phyloP scores from a whole-genome alignment of 2,888 invertebrate genomes.

The Drosophila anomalata region DNA sequence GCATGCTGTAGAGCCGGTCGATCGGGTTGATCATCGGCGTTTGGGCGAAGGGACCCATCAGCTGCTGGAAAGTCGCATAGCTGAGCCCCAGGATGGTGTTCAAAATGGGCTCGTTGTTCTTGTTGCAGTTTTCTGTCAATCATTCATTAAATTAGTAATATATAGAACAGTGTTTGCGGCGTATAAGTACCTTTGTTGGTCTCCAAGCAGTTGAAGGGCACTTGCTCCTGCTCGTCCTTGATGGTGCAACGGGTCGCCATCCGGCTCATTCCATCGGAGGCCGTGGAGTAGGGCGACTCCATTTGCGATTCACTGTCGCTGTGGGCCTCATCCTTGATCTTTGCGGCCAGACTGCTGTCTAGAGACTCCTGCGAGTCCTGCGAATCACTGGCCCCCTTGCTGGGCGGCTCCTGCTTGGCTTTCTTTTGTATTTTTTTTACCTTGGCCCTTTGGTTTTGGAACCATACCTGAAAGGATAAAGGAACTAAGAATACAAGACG shows the following conservation, averaged over 20 bases:
- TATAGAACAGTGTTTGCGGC: no score
- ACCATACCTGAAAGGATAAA: constrained; percentile 85
- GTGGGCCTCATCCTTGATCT: constrained; percentile 87
- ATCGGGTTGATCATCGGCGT: constrained; percentile 86
- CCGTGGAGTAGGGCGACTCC: constrained; percentile 80
- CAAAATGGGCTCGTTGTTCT: constrained; percentile 83
- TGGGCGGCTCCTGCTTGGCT: constrained; percentile 85
- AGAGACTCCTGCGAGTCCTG: constrained; percentile 85
- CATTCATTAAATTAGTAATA: not conserved
- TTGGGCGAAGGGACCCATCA: constrained; percentile 84
- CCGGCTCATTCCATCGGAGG: constrained; percentile 72
- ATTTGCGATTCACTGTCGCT: constrained; percentile 85
- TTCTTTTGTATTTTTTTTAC: constrained; percentile 89
- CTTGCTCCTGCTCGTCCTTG: constrained; percentile 83
- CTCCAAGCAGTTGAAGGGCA: constrained; percentile 81
- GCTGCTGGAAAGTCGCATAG: constrained; percentile 83
- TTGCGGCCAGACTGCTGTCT: constrained; percentile 85
- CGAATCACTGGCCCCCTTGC: constrained; percentile 82
- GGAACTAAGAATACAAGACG: not conserved
- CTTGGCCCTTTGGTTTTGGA: constrained; percentile 88
- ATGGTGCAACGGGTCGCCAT: constrained; percentile 70
- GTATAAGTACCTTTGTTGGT: constrained; percentile 81
- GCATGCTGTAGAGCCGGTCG: constrained; percentile 87
- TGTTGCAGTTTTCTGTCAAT: constrained; percentile 82
- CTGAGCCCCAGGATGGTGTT: constrained; percentile 83